These are phyloP conservation scores for Ramphastos sulfuratus DNA, from an alignment of 2,113 vertebrate species.

Conservation along the genomic window DNA sequence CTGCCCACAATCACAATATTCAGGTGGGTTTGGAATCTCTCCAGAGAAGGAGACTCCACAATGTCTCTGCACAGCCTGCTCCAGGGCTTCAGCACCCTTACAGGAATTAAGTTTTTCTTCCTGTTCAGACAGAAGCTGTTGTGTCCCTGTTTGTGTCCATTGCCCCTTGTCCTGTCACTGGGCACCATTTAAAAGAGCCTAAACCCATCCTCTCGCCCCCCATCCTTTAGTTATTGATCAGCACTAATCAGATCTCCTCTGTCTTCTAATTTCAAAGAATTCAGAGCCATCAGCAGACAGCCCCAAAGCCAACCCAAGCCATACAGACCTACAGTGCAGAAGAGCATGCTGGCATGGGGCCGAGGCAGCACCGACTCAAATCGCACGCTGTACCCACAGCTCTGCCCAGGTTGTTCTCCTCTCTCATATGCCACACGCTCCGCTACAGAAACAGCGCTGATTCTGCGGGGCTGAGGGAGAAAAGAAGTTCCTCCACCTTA, in stretches of 20 bases:
- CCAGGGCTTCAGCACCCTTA: no score
- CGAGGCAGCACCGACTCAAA: conserved; percentile 95
- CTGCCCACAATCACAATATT: no score
- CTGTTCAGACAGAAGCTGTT: no score
- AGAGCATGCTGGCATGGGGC: conserved; percentile 92
- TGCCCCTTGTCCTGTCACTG: no score
- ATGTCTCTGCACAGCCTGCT: no score
- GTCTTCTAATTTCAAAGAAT: background rate
- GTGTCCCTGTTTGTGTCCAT: no score
- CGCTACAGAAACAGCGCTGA: conserved; percentile 94
- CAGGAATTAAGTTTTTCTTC: no score
- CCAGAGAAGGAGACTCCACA: no score
- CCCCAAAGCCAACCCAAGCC: background rate
- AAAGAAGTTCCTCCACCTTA: background rate
- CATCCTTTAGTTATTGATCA: no score
- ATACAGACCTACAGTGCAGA: conserved; percentile 95
- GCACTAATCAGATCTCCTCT: background rate
- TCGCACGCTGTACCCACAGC: conserved; percentile 96
- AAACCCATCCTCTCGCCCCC: no score
- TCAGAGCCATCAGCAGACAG: background rate
- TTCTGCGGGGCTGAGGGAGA: conserved; percentile 85
- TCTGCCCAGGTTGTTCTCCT: conserved; percentile 88
- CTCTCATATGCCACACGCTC: conserved; percentile 91
- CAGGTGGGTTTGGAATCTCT: no score
- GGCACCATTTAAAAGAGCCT: no score